Percentiles rank a stretch among this genome's conserved stretches.
Evolutionary conservation across 1,140 invertebrate species (phyloP).

Genomic region (Pseudomyrmex sp.): DNA sequence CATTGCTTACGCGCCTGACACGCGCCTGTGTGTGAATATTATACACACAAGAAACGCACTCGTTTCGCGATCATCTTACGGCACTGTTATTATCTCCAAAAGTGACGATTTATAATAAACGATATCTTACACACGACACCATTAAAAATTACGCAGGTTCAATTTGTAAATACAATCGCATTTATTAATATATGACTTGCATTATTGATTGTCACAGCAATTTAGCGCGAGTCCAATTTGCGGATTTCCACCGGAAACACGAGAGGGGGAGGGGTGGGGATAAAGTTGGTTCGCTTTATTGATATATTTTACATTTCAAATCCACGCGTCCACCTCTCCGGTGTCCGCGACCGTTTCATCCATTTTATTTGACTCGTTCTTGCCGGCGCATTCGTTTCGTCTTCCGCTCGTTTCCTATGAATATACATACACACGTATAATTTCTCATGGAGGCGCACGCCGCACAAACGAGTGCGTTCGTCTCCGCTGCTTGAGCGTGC

Average conservation of each 20-base stretch:
- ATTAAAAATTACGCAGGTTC: not conserved
- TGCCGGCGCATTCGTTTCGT: not conserved
- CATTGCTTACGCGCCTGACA: constrained; percentile 36
- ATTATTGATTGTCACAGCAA: constrained; percentile 19
- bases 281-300: too few species aligned
- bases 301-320: not conserved
- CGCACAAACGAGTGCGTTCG: constrained; percentile 46
- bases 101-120: constrained; percentile 30
- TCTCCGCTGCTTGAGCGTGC: constrained; percentile 45
- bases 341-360: constrained; percentile 4
- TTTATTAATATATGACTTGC: not conserved
- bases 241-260: too few species aligned
- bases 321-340: not conserved
- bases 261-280: too few species aligned
- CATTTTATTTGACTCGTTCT: constrained; percentile 16
- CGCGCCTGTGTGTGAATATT: not conserved
- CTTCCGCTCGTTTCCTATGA: not conserved
- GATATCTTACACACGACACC: not conserved
- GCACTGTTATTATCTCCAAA: not conserved
- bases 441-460: constrained; percentile 32
- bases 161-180: too few species aligned
- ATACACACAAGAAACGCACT: not conserved
- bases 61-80: constrained; percentile 1
- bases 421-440: constrained; percentile 50
- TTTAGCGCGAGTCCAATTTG: too few species aligned